A percentile compares a stretch with the other conserved stretches of the same genome.
phyloP scores from a whole-genome alignment of 1,140 invertebrate species.

The Andrena cerasifolii region DNA sequence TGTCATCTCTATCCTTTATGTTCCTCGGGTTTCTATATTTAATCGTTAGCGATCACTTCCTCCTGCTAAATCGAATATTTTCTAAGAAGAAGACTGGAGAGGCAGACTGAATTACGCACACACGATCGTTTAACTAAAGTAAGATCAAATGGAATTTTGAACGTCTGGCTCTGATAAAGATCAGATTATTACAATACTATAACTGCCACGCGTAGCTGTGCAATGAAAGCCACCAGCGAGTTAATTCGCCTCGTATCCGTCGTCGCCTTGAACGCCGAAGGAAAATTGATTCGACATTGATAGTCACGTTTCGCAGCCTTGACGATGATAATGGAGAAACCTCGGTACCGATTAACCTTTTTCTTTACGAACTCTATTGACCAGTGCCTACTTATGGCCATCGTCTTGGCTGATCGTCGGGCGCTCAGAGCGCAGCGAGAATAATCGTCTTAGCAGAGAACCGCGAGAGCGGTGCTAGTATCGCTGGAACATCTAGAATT shows the following conservation, averaged over 20 bases:
- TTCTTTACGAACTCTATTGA: constrained; percentile 49
- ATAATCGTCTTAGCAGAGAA: constrained; percentile 68
- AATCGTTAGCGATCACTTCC: no score
- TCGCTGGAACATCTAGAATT: constrained; percentile 70
- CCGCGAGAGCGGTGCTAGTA: constrained; percentile 55
- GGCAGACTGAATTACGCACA: not conserved
- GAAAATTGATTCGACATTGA: constrained; percentile 51
- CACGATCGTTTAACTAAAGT: no score
- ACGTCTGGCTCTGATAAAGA: constrained; percentile 22
- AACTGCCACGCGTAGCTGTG: not conserved
- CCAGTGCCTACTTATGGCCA: constrained; percentile 55
- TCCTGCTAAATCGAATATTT: no score
- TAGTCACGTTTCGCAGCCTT: constrained; percentile 26
- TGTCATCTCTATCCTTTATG: no score
- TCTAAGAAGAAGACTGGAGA: no score
- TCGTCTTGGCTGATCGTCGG: constrained; percentile 43
- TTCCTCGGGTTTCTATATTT: no score
- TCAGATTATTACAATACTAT: constrained; percentile 26
- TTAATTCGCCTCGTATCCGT: not conserved
- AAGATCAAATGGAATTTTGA: constrained; percentile 12
- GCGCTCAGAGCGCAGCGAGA: constrained; percentile 32
- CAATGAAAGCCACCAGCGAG: constrained; percentile 30
- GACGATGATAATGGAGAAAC: constrained; percentile 46
- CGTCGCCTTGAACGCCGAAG: not conserved
- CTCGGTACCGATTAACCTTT: constrained; percentile 51